A percentile compares a stretch with the other conserved stretches of the same genome.
These are phyloP conservation scores for Stomatorhinus walkeri DNA, from an alignment of 2,797 vertebrate species.

Conservation along the genomic window DNA sequence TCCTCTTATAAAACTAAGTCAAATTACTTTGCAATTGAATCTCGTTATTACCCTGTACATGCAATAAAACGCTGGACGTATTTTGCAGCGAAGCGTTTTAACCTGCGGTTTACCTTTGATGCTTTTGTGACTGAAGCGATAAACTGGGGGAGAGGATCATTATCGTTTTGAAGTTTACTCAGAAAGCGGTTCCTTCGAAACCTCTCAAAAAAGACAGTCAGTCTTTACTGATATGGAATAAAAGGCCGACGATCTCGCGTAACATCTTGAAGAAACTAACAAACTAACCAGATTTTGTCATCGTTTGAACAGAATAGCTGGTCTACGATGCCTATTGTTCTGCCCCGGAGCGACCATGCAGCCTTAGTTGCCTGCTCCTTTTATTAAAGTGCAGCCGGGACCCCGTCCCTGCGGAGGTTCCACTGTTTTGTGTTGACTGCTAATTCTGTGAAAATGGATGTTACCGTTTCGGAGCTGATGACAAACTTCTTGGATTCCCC, in stretches of 20 bases:
- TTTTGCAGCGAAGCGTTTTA: background rate
- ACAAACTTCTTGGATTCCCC: slow-evolving; percentile 14
- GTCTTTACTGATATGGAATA: background rate
- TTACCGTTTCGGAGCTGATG: slow-evolving; percentile 17
- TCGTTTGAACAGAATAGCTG: background rate
- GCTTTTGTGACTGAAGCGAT: background rate
- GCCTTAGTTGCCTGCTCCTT: background rate
- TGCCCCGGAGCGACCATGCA: background rate
- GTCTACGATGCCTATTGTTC: slow-evolving; percentile 15
- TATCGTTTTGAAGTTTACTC: background rate
- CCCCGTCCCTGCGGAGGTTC: background rate
- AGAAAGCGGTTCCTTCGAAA: background rate
- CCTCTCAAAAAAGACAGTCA: background rate
- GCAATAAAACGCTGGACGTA: background rate
- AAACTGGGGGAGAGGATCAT: background rate
- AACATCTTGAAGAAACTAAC: background rate
- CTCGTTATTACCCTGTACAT: background rate
- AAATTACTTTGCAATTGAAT: background rate
- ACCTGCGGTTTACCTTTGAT: background rate
- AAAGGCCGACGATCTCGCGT: background rate
- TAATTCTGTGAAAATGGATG: slow-evolving; percentile 10
- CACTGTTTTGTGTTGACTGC: background rate
- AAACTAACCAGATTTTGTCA: background rate
- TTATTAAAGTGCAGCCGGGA: background rate
- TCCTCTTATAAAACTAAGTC: background rate